These are phyloP conservation scores for Microdon myrmicae DNA, from an alignment of 2,888 invertebrate genomes.

Conservation along the genomic window DNA sequence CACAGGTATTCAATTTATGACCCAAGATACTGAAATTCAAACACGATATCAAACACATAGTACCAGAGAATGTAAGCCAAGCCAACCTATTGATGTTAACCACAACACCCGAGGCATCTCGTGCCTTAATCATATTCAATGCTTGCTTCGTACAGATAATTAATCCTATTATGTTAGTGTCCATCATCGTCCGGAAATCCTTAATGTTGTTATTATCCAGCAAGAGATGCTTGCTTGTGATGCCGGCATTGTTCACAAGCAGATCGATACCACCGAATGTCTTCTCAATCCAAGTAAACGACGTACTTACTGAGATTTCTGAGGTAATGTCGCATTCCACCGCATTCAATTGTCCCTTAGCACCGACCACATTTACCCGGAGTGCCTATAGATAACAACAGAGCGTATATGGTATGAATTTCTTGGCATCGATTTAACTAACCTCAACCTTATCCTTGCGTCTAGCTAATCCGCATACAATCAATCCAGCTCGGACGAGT, in stretches of 20 bases:
- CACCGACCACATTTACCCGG: conserved; percentile 54
- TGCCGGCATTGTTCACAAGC: conserved; percentile 56
- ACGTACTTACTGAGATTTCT: conserved; percentile 54
- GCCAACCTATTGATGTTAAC: conserved; percentile 57
- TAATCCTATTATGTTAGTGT: conserved; percentile 69
- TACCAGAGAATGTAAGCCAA: neutral
- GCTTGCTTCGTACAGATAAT: conserved; percentile 69
- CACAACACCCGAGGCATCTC: conserved; percentile 66
- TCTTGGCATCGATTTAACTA: neutral
- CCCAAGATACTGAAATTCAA: conserved; percentile 55
- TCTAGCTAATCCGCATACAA: conserved; percentile 54
- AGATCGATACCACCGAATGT: conserved; percentile 57
- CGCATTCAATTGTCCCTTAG: conserved; percentile 56
- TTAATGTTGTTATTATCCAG: conserved; percentile 59
- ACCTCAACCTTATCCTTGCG: conserved; percentile 58
- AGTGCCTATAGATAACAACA: conserved; percentile 43
- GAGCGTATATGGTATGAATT: neutral
- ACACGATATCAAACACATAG: conserved; percentile 29
- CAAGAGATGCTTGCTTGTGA: conserved; percentile 54
- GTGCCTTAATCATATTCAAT: conserved; percentile 68
- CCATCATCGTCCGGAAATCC: conserved; percentile 64
- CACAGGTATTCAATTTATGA: conserved; percentile 56
- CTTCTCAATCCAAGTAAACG: conserved; percentile 58
- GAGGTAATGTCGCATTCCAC: conserved; percentile 58
- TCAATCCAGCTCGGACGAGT: conserved; percentile 55